Conservation (phyloP, 2,113 vertebrate genomes). For the Hypanus sabinus region DNA sequence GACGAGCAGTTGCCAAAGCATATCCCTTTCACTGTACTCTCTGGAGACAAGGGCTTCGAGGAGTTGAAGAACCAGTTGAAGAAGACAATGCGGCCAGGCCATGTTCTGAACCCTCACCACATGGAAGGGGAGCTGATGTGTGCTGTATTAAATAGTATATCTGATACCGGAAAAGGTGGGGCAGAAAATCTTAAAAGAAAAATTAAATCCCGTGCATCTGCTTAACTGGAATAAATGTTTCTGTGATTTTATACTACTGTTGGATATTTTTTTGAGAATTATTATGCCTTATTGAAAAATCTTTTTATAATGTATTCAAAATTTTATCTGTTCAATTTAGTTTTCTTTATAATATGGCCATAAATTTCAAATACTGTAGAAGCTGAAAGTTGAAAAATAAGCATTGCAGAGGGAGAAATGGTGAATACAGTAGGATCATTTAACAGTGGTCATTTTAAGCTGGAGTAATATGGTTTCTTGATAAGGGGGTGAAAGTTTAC, state of each 20-base stretch:
- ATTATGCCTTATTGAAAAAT: background rate
- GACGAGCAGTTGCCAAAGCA: constrained; percentile 70
- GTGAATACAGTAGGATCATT: too few species aligned
- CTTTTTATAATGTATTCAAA: background rate
- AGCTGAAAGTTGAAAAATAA: background rate
- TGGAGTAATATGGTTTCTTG: too few species aligned
- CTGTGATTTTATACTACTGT: background rate
- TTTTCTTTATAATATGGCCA: background rate
- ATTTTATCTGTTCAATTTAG: background rate
- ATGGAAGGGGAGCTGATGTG: constrained; percentile 67
- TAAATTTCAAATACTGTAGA: background rate
- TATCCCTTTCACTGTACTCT: constrained; percentile 70
- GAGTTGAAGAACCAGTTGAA: constrained; percentile 66
- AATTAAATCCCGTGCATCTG: background rate
- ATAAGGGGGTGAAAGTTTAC: too few species aligned
- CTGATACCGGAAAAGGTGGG: constrained; percentile 67
- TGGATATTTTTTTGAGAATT: background rate
- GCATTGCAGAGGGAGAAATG: background rate
- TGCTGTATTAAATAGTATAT: constrained; percentile 72
- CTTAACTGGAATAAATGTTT: constrained; percentile 33
- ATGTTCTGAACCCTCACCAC: constrained; percentile 66
- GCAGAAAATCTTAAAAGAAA: constrained; percentile 42
- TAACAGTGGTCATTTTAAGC: too few species aligned
- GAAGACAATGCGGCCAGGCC: constrained; percentile 63
- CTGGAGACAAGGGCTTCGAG: constrained; percentile 71